Evolutionary conservation across 2,888 invertebrate genomes (phyloP).

Genomic region (Escarpia spicata): DNA sequence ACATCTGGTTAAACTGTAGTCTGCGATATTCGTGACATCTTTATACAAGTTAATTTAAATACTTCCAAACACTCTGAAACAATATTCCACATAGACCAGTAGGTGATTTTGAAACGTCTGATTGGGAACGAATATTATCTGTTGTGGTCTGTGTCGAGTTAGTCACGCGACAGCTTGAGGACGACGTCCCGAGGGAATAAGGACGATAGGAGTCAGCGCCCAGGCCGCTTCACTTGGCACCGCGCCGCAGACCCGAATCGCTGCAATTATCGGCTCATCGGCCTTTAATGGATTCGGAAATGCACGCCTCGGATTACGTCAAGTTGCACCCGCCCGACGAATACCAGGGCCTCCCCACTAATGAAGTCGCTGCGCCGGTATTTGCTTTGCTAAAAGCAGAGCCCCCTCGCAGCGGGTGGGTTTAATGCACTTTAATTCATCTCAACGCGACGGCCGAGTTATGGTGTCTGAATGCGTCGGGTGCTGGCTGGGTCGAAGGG

Average conservation of each 20-base stretch:
- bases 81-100: background rate
- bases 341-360: background rate
- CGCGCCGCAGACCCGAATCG: background rate
- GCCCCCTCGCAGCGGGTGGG: background rate
- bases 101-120: background rate
- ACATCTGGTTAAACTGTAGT: background rate
- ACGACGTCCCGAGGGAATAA: background rate
- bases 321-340: constrained; percentile 3
- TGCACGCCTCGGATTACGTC: constrained; percentile 6
- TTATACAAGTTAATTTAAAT: too few species aligned
- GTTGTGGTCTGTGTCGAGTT: background rate
- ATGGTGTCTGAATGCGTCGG: constrained; percentile 28
- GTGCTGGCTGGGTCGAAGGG: background rate
- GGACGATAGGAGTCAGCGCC: background rate
- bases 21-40: background rate
- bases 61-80: too few species aligned
- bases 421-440: background rate
- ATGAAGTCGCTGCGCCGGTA: background rate
- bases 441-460: background rate
- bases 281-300: constrained; percentile 16
- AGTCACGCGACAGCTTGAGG: background rate
- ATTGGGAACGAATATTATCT: background rate
- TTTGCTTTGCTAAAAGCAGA: constrained; percentile 5
- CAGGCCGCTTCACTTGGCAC: background rate
- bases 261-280: constrained; percentile 16